phyloP scores from a whole-genome alignment of 2,113 vertebrate genomes.

The Rhipidura dahli region DNA sequence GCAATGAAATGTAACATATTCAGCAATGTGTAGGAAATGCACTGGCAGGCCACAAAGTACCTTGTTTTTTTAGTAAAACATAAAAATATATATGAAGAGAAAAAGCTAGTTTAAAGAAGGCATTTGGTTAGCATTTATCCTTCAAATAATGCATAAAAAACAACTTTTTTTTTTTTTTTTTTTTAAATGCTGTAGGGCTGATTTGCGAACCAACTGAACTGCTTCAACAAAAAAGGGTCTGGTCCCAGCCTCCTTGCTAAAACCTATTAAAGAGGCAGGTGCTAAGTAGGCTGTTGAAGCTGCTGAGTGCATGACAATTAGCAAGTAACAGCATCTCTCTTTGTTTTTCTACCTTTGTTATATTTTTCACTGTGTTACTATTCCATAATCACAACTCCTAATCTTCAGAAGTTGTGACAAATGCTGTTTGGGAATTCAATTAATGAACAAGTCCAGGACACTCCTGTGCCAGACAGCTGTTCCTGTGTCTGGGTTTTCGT shows the following conservation, averaged over 20 bases:
- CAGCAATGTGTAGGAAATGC: not conserved
- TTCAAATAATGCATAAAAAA: not conserved
- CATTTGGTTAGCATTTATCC: not conserved
- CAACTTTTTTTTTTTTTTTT: not conserved
- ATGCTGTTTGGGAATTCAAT: not conserved
- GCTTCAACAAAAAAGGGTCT: not conserved
- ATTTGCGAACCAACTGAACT: constrained; percentile 19
- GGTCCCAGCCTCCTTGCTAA: not conserved
- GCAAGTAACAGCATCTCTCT: not conserved
- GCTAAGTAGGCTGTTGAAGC: not conserved
- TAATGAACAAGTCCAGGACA: not conserved
- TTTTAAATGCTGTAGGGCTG: not conserved
- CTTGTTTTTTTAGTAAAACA: not conserved
- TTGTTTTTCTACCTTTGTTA: not conserved
- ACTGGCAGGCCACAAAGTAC: not conserved
- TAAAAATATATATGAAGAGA: not conserved
- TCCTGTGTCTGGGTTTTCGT: not conserved
- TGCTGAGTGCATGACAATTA: not conserved
- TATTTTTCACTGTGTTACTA: not conserved
- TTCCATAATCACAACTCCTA: not conserved
- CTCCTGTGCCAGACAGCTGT: not conserved
- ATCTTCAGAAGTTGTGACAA: not conserved
- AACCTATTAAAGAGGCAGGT: not conserved
- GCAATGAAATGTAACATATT: not conserved
- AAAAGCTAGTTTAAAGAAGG: not conserved